These are phyloP conservation scores for Agriopis aurantiaria DNA, from an alignment of 2,888 invertebrate species.

Conservation along the genomic window DNA sequence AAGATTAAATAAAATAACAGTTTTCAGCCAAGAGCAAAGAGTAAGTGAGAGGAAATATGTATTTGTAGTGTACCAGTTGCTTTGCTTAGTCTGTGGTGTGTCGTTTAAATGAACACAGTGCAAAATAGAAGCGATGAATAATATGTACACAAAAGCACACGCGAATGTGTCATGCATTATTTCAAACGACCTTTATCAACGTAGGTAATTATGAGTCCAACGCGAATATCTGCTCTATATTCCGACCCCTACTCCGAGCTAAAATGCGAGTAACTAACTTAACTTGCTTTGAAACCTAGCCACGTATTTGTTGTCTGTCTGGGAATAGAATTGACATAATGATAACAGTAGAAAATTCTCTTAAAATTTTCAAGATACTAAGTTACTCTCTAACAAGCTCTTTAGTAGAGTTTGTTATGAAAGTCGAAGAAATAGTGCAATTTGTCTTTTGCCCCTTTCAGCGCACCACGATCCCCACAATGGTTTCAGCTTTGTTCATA, in stretches of 20 bases:
- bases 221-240: slow-evolving; percentile 4
- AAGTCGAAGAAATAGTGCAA: too few species aligned
- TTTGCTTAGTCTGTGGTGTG: too few species aligned
- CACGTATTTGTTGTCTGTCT: slow-evolving; percentile 11
- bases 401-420: too few species aligned
- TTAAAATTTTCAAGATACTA: background rate
- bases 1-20: too few species aligned
- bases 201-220: background rate
- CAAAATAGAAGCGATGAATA: too few species aligned
- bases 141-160: too few species aligned
- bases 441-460: too few species aligned
- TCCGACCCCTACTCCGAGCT: background rate
- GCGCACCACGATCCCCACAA: too few species aligned
- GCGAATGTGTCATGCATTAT: background rate
- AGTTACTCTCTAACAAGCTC: background rate
- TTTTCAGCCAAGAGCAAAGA: too few species aligned
- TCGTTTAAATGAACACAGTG: background rate
- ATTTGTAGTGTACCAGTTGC: too few species aligned
- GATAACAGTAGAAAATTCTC: background rate
- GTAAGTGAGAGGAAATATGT: too few species aligned
- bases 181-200: background rate
- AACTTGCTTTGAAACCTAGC: slow-evolving; percentile 1
- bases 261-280: slow-evolving; percentile 11
- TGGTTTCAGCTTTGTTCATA: too few species aligned
- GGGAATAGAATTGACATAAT: slow-evolving; percentile 5